These are phyloP conservation scores for Pandemis cinnamomeana DNA, from an alignment of 2,888 invertebrate genomes.

Conservation along the genomic window DNA sequence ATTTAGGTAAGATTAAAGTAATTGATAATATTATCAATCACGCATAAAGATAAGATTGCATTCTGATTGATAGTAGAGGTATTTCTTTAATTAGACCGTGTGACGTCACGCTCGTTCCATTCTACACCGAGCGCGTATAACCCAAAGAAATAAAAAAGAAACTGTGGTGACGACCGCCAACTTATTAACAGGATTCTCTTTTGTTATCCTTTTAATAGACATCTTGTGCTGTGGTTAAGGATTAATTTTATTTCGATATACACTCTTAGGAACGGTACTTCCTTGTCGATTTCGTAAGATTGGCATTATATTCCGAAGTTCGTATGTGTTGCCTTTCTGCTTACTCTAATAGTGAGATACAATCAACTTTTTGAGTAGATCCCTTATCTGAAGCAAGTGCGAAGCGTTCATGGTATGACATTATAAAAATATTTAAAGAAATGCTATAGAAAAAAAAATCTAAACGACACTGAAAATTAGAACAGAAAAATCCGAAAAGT, in stretches of 20 bases:
- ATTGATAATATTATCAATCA: not conserved
- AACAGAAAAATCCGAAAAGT: too few species aligned
- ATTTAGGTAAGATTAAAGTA: not conserved
- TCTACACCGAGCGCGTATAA: not conserved
- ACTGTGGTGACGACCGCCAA: not conserved
- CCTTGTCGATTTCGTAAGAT: not conserved
- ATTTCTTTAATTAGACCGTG: not conserved
- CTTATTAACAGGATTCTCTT: not conserved
- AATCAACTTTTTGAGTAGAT: too few species aligned
- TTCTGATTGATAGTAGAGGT: not conserved
- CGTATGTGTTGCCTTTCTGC: too few species aligned
- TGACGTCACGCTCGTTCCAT: constrained; percentile 1
- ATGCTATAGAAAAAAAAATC: too few species aligned
- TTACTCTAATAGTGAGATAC: too few species aligned
- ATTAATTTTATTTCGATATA: too few species aligned
- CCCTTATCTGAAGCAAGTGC: too few species aligned
- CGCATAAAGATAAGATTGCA: not conserved
- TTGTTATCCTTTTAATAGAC: not conserved
- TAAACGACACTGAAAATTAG: too few species aligned
- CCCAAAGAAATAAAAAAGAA: not conserved
- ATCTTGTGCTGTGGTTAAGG: not conserved
- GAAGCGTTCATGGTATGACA: too few species aligned
- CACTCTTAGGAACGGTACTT: not conserved
- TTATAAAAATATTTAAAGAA: too few species aligned
- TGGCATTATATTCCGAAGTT: too few species aligned